Percentiles rank a stretch among this genome's conserved stretches.
Evolutionary conservation across 2,888 invertebrate species (phyloP).

Genomic region (Chelonus formosanus): DNA sequence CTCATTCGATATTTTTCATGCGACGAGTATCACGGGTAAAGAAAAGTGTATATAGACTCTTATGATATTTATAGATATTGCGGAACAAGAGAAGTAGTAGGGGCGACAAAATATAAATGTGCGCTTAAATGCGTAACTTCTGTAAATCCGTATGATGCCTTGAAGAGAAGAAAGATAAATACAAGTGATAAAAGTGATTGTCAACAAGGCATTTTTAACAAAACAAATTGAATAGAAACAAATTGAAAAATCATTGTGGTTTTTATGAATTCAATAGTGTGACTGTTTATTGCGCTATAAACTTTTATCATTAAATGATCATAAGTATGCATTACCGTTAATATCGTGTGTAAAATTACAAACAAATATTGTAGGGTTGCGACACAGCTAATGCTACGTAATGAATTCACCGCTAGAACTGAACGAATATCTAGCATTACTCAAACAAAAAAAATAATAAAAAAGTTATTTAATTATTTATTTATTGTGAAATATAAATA

Average conservation of each 20-base stretch:
- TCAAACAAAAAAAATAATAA: slow-evolving; percentile 42
- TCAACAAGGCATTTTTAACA: slow-evolving; percentile 12
- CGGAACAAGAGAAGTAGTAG: slow-evolving; percentile 28
- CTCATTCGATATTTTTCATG: slow-evolving; percentile 44
- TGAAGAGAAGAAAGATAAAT: slow-evolving; percentile 6
- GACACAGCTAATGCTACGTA: slow-evolving; percentile 52
- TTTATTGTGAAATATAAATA: slow-evolving; percentile 61
- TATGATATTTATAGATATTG: slow-evolving; percentile 61
- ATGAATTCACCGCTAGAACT: slow-evolving; percentile 46
- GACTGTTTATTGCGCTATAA: slow-evolving; percentile 58
- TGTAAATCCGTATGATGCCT: slow-evolving; percentile 29
- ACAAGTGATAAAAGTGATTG: slow-evolving; percentile 14
- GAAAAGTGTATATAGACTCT: slow-evolving; percentile 60
- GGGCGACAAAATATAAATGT: slow-evolving; percentile 12
- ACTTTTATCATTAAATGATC: slow-evolving; percentile 59
- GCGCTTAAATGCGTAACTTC: slow-evolving; percentile 33
- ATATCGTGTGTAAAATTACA: slow-evolving; percentile 64
- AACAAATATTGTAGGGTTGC: slow-evolving; percentile 54
- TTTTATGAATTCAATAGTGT: slow-evolving; percentile 41
- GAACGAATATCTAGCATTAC: slow-evolving; percentile 49
- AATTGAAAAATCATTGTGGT: slow-evolving; percentile 32
- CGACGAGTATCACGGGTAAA: slow-evolving; percentile 43
- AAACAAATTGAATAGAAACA: neutral
- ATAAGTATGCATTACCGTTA: slow-evolving; percentile 61
- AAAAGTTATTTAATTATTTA: slow-evolving; percentile 64